Base-by-base conservation (phyloP, 2,888 invertebrate species). In the Zaprionus obscuricornis region DNA sequence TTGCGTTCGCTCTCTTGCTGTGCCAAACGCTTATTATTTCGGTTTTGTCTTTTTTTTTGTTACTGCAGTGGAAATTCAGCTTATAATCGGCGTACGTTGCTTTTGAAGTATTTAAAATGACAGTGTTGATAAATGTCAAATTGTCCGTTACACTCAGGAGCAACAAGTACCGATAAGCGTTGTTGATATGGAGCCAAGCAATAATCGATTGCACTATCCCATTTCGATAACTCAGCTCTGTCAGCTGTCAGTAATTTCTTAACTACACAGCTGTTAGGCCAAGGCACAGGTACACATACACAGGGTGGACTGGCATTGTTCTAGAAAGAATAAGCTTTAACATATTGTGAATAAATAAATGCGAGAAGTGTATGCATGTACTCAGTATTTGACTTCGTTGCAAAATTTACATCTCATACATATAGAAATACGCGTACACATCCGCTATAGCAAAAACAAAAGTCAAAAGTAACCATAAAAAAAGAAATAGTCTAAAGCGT, bases 341-440 rank as follows among this genome's bases (percentile, higher is more conserved):
- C 60, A 60, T 66, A 66, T 46, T 66, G 51, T 45, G 67, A 37
- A 60, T 56, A 50, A 69, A 66, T 72, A 72, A 62, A 66, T 66
- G 13, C 34, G 45, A 49, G 10, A 51, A 39, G 37, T 17, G 55
- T 55, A 29, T 33, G 50, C 27, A 26, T 59, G 50, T 59, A 36
- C 45, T 52, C 40, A n/a, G 51, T 29, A 31, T n/a, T n/a, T 66
- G 39, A 29, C 24, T 18, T 8, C n/a, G 49, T 22, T 47, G n/a
- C n/a, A n/a, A n/a, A 29, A 60, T 66, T 72, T 52, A 45, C 60
- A 72, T 60, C 36, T 47, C 45, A 56, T 45, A 56, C 49, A 22
- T 22, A 22, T 22, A 22, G 4, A 22, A 4, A 66, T 31, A 60
- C 20, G 14, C 13, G n/a, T n/a, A 42, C 18, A 13, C 13, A 29